Base-by-base conservation (phyloP, 2,113 vertebrate species). In the Atherinomorus stipes region DNA sequence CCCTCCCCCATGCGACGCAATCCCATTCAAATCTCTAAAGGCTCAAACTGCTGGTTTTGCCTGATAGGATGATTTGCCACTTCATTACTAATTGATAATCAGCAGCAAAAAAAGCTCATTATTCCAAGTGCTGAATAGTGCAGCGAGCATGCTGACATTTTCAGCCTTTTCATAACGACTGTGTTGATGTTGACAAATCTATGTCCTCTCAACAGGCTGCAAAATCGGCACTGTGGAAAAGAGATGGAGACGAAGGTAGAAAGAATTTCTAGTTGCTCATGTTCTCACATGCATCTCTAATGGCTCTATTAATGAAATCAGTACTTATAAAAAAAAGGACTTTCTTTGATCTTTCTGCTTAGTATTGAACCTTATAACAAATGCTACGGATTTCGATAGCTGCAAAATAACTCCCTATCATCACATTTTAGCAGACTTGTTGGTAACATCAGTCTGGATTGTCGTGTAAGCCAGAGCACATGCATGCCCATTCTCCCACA, bases 51-150 rank as follows among this genome's bases (percentile, higher is more conserved):
- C 76, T 63, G 73, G 22, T 80, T 85, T 76, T 84, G 63, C 73
- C 84, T 74, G 65, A 88, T 86, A 84, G 74, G 81, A 85, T 89
- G 90, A 91, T 91, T 90, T 87, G 85, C 85, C 75, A 84, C 90
- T 89, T 91, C 87, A 88, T 92, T 89, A 92, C 83, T 90, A 91
- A 93, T 90, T 90, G 89, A 92, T 93, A 87, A 90, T 90, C 64
- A 56, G 74, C 34, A 40, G 81, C 88, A 85, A 85, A 88, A 80
- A 81, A 76, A 18, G 64, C 85, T 90, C 87, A 91, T 92, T 83
- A 91, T 75, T 71, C 71, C 64, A 64, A 82, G 81, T 75, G 81
- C 83, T 87, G 82, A 86, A 84, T 31, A 62, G 64, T 73, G 76
- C 76, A 73, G 82, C 85, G 44, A 84, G 49, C 65, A 50, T 26